A percentile compares a stretch with the other conserved stretches of the same genome.
Conservation (phyloP, 2,888 invertebrate species). For the Diarsia mendica region DNA sequence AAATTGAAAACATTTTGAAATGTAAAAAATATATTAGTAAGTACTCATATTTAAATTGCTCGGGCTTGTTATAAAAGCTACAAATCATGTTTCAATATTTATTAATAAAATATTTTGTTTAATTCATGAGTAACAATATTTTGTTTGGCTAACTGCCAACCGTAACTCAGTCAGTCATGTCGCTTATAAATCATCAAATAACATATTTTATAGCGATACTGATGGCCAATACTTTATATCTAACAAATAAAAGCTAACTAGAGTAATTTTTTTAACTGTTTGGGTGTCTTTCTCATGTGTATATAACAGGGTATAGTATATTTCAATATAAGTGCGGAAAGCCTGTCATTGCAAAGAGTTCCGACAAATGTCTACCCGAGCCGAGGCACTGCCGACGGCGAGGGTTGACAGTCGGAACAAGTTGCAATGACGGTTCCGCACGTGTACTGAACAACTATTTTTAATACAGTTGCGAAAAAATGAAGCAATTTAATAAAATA, state of each 20-base stretch:
- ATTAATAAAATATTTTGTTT: conserved; percentile 35
- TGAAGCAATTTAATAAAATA: too few species aligned
- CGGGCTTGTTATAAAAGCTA: not conserved
- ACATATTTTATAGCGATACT: conserved; percentile 19
- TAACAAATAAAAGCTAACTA: not conserved
- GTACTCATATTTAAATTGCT: conserved; percentile 2
- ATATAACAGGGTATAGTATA: too few species aligned
- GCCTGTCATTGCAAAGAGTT: too few species aligned
- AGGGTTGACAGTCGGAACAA: too few species aligned
- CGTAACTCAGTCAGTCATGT: conserved; percentile 26
- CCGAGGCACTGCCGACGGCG: too few species aligned
- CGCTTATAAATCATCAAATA: conserved; percentile 33
- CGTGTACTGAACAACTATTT: too few species aligned
- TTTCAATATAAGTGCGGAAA: too few species aligned
- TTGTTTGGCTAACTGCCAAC: conserved; percentile 38
- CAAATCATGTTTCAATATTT: conserved; percentile 20
- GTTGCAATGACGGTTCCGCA: too few species aligned
- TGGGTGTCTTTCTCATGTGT: not conserved
- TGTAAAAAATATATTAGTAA: too few species aligned
- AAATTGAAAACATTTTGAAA: too few species aligned
- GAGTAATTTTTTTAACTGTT: not conserved
- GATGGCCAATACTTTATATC: conserved; percentile 7
- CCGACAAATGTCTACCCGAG: too few species aligned
- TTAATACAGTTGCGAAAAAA: too few species aligned
- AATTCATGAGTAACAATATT: conserved; percentile 29